A percentile compares a stretch with the other conserved stretches of the same genome.
Evolutionary conservation across 1,140 invertebrate genomes (phyloP).

Genomic region (Monomorium pharaonis): DNA sequence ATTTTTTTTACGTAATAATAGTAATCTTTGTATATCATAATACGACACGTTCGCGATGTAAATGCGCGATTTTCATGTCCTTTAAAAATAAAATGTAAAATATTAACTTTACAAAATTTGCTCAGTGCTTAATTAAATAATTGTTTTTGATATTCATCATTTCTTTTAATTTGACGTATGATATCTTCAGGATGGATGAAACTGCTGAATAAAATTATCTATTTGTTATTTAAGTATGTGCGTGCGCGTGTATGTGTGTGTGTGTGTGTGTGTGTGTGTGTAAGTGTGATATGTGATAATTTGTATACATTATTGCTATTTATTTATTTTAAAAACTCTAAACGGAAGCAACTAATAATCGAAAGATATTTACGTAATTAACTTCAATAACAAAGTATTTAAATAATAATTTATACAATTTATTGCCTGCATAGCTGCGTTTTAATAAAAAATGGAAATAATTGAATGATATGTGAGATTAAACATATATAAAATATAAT

Average conservation of each 20-base stretch:
- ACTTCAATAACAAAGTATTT: neutral
- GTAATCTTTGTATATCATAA: neutral
- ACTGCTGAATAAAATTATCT: neutral
- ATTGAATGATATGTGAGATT: neutral
- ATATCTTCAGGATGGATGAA: neutral
- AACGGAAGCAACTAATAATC: neutral
- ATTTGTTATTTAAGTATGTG: neutral
- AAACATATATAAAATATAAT: neutral
- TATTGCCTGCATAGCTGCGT: neutral
- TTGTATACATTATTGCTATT: neutral
- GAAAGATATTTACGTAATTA: neutral
- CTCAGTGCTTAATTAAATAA: neutral
- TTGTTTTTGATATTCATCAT: neutral
- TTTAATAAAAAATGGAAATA: neutral
- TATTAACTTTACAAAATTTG: neutral
- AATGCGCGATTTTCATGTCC: neutral
- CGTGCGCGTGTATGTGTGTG: neutral
- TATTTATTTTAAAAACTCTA: neutral
- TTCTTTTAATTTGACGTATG: neutral
- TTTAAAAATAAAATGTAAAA: neutral
- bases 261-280: no score
- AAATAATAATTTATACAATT: neutral
- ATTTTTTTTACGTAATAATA: no score
- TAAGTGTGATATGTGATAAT: neutral
- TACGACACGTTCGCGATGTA: neutral